These are phyloP conservation scores for Megaceryle alcyon DNA, from an alignment of 2,797 vertebrate genomes.

Conservation along the genomic window DNA sequence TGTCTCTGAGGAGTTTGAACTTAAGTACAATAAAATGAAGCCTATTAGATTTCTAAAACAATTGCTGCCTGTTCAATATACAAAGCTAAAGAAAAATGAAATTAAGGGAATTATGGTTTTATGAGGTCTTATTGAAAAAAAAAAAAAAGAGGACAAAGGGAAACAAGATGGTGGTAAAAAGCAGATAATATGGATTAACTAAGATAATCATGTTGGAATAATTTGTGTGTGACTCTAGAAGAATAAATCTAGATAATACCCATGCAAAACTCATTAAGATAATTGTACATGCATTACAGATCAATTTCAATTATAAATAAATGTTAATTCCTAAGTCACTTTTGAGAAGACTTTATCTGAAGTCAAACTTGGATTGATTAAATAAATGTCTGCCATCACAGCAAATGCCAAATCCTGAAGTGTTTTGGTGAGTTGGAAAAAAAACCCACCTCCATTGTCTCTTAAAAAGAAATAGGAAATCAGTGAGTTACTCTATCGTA, in stretches of 20 bases:
- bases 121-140: not conserved
- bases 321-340: not conserved
- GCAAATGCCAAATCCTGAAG: not conserved
- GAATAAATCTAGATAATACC: not conserved
- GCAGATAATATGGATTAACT: not conserved
- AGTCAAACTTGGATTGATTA: not conserved
- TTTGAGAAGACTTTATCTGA: not conserved
- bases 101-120: not conserved
- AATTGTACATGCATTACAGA: not conserved
- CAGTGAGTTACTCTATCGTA: not conserved
- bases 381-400: not conserved
- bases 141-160: not conserved
- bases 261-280: not conserved
- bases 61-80: not conserved
- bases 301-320: not conserved
- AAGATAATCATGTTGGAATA: not conserved
- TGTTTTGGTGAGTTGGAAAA: not conserved
- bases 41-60: not conserved
- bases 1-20: not conserved
- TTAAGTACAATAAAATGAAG: not conserved
- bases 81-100: not conserved
- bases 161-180: not conserved
- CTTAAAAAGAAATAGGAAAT: not conserved
- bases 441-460: rapidly evolving
- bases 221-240: not conserved